Percentiles rank a stretch among this genome's conserved stretches.
Evolutionary conservation across 2,888 invertebrate species (phyloP).

Genomic region (Arctia plantaginis): DNA sequence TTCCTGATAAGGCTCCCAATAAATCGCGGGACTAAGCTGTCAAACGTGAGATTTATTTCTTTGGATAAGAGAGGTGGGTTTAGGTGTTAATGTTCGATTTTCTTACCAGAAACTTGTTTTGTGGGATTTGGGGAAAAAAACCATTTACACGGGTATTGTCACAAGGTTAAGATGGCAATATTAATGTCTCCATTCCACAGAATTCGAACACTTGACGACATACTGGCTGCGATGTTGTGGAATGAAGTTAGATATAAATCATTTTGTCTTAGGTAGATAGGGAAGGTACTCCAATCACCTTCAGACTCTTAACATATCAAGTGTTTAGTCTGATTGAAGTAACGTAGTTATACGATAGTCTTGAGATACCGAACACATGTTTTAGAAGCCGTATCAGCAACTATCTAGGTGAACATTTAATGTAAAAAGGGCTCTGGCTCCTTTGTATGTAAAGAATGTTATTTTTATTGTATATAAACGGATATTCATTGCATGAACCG

Average conservation of each 20-base stretch:
- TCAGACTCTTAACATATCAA: neutral
- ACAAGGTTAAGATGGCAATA: neutral
- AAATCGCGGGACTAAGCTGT: slow-evolving; percentile 47
- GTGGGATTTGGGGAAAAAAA: neutral
- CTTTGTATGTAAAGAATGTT: neutral
- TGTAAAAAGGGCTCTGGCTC: neutral
- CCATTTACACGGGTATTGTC: neutral
- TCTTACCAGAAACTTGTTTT: slow-evolving; percentile 2
- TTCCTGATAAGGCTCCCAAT: slow-evolving; percentile 42
- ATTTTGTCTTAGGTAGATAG: neutral
- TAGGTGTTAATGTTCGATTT: slow-evolving; percentile 21
- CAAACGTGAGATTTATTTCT: slow-evolving; percentile 47
- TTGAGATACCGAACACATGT: neutral
- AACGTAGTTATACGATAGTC: slow-evolving; percentile 1
- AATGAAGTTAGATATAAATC: neutral
- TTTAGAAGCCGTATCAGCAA: neutral
- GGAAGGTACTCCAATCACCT: neutral
- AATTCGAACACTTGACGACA: neutral
- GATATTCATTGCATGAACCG: no score
- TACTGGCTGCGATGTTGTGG: neutral
- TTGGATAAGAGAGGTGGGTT: slow-evolving; percentile 2
- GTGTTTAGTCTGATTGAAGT: neutral
- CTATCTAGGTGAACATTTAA: neutral
- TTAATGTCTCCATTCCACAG: neutral
- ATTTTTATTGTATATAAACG: no score